Evolutionary conservation across 2,113 vertebrate genomes (phyloP).

Genomic region (Nanorana parkeri): DNA sequence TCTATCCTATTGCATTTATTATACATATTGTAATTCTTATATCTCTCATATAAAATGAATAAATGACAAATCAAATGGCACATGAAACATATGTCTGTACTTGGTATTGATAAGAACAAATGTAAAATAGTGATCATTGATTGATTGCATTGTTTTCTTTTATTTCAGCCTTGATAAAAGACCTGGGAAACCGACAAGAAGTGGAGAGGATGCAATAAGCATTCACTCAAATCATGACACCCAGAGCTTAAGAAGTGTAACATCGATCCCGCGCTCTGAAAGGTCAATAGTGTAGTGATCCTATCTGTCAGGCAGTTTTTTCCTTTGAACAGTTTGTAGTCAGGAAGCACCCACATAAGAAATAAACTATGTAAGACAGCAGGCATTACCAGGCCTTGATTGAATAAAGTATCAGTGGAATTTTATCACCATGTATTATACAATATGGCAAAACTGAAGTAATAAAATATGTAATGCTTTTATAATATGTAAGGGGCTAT

Average conservation of each 20-base stretch:
- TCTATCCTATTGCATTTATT: no score
- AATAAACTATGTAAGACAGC: neutral
- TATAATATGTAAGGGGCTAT: no score
- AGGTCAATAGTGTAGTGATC: slow-evolving; percentile 70
- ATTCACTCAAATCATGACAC: slow-evolving; percentile 72
- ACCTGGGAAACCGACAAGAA: slow-evolving; percentile 54
- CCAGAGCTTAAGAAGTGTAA: slow-evolving; percentile 63
- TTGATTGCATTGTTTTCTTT: neutral
- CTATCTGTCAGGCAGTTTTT: neutral
- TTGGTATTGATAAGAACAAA: neutral
- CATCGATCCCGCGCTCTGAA: slow-evolving; percentile 66
- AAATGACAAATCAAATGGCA: no score
- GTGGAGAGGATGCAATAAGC: slow-evolving; percentile 72
- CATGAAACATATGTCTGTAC: neutral
- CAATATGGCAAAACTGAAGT: no score
- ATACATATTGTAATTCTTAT: no score
- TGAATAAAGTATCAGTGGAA: neutral
- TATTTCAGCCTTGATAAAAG: slow-evolving; percentile 43
- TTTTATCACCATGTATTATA: neutral
- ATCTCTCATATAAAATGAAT: no score
- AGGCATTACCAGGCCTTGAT: neutral
- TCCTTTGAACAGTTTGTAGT: neutral
- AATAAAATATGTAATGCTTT: no score
- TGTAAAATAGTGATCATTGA: slow-evolving; percentile 10
- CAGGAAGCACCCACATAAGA: neutral